These are phyloP conservation scores for Dicroscelio sp. DNA, from an alignment of 2,888 invertebrate genomes.

Conservation along the genomic window DNA sequence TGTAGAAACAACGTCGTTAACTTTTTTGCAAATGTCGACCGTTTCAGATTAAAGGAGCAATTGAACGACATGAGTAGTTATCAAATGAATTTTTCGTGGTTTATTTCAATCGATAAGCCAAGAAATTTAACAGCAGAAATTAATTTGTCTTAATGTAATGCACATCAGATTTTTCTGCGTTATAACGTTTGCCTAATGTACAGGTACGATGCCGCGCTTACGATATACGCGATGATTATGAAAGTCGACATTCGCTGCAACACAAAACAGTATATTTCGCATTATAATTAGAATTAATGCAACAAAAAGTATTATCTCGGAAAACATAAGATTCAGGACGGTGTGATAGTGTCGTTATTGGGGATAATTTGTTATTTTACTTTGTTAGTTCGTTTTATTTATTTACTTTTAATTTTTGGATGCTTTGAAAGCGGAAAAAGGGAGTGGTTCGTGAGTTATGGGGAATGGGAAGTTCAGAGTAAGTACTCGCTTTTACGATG, in stretches of 20 bases:
- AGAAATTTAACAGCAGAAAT: conserved; percentile 44
- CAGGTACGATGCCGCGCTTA: conserved; percentile 47
- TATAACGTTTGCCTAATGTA: conserved; percentile 55
- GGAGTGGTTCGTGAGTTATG: no score
- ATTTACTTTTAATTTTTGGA: no score
- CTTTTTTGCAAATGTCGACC: no score
- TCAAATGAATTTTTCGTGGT: no score
- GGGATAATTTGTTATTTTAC: conserved; percentile 6
- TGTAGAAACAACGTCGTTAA: no score
- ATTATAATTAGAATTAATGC: conserved; percentile 75
- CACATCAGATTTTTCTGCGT: conserved; percentile 52
- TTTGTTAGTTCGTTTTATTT: no score
- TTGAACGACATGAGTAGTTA: no score
- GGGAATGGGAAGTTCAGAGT: no score
- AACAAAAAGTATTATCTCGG: conserved; percentile 66
- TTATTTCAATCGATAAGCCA: no score
- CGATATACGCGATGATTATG: conserved; percentile 72
- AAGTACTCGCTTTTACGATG: no score
- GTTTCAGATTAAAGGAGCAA: no score
- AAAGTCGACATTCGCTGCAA: conserved; percentile 65
- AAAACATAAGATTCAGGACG: conserved; percentile 41
- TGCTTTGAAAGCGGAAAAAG: no score
- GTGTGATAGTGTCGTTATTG: neutral
- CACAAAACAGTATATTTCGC: conserved; percentile 65
- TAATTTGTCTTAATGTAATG: conserved; percentile 62